Evolutionary conservation across 2,888 invertebrate genomes (phyloP).

Genomic region (Yponomeuta malinellus): DNA sequence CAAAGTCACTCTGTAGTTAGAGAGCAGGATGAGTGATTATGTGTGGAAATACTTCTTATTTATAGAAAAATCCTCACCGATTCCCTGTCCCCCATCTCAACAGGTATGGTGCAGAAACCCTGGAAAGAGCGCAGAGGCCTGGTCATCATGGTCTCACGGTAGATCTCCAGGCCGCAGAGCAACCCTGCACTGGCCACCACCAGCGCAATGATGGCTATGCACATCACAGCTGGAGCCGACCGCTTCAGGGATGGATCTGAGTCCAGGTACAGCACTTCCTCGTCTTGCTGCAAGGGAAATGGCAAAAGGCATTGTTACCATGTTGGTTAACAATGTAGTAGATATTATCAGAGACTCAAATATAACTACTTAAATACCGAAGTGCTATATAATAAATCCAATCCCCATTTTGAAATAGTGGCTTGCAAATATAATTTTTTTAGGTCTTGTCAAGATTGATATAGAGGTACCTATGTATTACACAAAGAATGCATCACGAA

Average conservation of each 20-base stretch:
- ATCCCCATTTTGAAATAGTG: no score
- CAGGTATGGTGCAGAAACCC: conserved; percentile 82
- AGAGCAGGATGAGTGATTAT: no score
- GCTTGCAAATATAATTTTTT: no score
- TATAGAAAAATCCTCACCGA: not conserved
- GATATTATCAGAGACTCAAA: no score
- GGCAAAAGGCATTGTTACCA: not conserved
- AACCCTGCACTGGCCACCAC: conserved; percentile 83
- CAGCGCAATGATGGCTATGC: conserved; percentile 81
- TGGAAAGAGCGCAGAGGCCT: conserved; percentile 77
- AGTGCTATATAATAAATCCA: no score
- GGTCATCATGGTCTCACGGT: conserved; percentile 76
- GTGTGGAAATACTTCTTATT: no score
- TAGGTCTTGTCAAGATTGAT: no score
- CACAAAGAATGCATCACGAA: no score
- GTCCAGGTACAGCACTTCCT: not conserved
- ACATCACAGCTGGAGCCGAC: conserved; percentile 70
- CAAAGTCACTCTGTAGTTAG: no score
- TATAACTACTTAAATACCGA: no score
- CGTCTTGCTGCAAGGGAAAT: not conserved
- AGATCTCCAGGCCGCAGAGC: conserved; percentile 83
- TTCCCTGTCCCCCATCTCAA: conserved; percentile 34
- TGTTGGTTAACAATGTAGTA: no score
- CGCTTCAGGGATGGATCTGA: not conserved
- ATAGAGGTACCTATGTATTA: no score